phyloP scores from a whole-genome alignment of 2,797 vertebrate species.

The Sternarchorhynchus goeldii region DNA sequence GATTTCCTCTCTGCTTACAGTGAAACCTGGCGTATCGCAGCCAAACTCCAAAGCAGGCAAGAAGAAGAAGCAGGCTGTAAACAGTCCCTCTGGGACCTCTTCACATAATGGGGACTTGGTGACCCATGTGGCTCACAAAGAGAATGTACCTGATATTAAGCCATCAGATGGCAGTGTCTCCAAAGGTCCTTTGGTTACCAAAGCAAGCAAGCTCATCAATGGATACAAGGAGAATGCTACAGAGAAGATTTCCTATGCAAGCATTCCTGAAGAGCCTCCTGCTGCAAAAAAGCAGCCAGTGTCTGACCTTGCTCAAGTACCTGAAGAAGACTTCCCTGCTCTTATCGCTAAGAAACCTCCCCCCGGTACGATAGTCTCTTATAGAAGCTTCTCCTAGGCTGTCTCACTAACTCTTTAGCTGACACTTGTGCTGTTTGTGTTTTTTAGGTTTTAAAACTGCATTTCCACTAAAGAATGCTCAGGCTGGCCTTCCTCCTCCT shows the following conservation, averaged over 20 bases:
- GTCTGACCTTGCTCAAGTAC: slow-evolving; percentile 62
- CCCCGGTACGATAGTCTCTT: slow-evolving; percentile 78
- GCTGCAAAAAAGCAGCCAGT: slow-evolving; percentile 71
- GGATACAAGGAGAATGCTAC: slow-evolving; percentile 76
- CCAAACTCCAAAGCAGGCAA: slow-evolving; percentile 76
- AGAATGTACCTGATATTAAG: slow-evolving; percentile 75
- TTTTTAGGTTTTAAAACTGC: slow-evolving; percentile 86
- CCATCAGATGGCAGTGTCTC: neutral
- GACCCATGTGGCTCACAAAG: slow-evolving; percentile 71
- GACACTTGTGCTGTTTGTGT: slow-evolving; percentile 13
- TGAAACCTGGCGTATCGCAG: slow-evolving; percentile 71
- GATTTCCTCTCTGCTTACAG: slow-evolving; percentile 85
- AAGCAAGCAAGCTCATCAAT: slow-evolving; percentile 69
- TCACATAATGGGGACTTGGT: slow-evolving; percentile 56
- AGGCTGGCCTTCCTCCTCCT: slow-evolving; percentile 63
- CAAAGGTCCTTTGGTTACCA: slow-evolving; percentile 45
- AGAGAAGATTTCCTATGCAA: slow-evolving; percentile 42
- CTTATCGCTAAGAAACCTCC: slow-evolving; percentile 88
- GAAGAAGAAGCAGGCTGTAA: slow-evolving; percentile 82
- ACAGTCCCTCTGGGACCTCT: slow-evolving; percentile 51
- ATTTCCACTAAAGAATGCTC: slow-evolving; percentile 79
- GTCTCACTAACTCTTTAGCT: slow-evolving; percentile 31
- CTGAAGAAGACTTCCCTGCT: slow-evolving; percentile 90
- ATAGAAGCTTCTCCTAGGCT: neutral
- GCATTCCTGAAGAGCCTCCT: slow-evolving; percentile 73